phyloP scores from a whole-genome alignment of 2,797 vertebrate species.

The Kryptopterus vitreolus region DNA sequence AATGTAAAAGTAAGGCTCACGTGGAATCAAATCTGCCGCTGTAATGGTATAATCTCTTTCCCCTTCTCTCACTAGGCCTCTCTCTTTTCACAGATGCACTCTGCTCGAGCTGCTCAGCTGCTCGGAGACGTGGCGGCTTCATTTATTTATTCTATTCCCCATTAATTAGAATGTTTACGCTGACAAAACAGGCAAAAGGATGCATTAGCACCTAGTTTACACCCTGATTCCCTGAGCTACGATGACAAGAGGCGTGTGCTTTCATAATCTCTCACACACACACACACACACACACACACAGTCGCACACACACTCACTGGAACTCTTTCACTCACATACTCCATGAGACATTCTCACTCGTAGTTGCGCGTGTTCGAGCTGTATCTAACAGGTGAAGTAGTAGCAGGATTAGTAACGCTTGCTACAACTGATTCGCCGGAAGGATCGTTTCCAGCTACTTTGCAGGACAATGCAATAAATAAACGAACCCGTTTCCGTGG shows the following conservation, averaged over 20 bases:
- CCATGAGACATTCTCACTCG: constrained; percentile 9
- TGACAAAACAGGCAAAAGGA: constrained; percentile 66
- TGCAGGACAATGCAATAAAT: background rate
- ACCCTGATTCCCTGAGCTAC: constrained; percentile 63
- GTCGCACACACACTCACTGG: constrained; percentile 28
- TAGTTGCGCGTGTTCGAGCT: background rate
- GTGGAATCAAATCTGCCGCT: background rate
- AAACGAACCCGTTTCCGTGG: background rate
- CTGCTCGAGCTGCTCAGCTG: constrained; percentile 61
- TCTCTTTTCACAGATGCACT: constrained; percentile 14
- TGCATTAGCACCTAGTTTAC: constrained; percentile 72
- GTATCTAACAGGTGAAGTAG: background rate
- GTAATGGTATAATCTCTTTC: background rate
- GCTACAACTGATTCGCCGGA: background rate
- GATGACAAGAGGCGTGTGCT: constrained; percentile 27
- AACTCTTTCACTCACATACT: constrained; percentile 22
- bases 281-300: constrained; percentile 25
- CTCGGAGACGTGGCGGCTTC: constrained; percentile 61
- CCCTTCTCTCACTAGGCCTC: constrained; percentile 10
- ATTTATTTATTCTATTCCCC: constrained; percentile 71
- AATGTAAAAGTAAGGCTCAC: background rate
- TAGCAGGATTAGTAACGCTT: background rate
- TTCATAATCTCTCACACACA: constrained; percentile 32
- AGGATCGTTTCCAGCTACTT: too few species aligned
- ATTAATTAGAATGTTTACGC: constrained; percentile 72